Percentiles rank a stretch among this genome's conserved stretches.
phyloP scores from a whole-genome alignment of 2,888 invertebrate species.

The Deilephila porcellus region DNA sequence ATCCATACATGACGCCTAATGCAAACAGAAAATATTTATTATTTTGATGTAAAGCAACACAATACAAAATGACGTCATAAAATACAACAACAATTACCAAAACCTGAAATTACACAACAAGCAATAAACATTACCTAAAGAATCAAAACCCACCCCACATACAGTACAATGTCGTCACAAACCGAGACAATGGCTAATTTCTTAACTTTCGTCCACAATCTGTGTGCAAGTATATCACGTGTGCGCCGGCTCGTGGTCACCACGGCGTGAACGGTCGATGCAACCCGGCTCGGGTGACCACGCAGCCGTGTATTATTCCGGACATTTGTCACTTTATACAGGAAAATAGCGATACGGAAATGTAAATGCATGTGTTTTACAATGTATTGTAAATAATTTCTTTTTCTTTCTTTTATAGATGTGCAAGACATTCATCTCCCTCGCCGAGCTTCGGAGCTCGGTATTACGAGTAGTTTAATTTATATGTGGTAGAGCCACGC shows the following conservation, averaged over 20 bases:
- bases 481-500: too few species aligned
- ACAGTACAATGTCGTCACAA: not conserved
- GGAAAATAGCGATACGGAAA: not conserved
- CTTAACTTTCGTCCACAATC: conserved; percentile 14
- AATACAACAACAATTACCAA: not conserved
- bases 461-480: too few species aligned
- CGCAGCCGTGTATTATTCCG: conserved; percentile 9
- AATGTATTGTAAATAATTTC: too few species aligned
- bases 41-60: not conserved
- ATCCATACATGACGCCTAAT: too few species aligned
- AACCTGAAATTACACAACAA: not conserved
- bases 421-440: too few species aligned
- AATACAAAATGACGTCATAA: not conserved
- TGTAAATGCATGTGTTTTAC: not conserved
- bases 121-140: not conserved
- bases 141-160: not conserved
- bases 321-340: conserved; percentile 15
- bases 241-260: conserved; percentile 42
- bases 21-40: not conserved
- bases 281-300: conserved; percentile 44
- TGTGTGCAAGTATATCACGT: conserved; percentile 31
- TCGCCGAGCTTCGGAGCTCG: too few species aligned
- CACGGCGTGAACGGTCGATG: conserved; percentile 46
- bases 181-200: conserved; percentile 15
- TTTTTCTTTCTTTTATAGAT: too few species aligned